Conservation (phyloP, 2,888 invertebrate species). For the Eupithecia abbreviata region DNA sequence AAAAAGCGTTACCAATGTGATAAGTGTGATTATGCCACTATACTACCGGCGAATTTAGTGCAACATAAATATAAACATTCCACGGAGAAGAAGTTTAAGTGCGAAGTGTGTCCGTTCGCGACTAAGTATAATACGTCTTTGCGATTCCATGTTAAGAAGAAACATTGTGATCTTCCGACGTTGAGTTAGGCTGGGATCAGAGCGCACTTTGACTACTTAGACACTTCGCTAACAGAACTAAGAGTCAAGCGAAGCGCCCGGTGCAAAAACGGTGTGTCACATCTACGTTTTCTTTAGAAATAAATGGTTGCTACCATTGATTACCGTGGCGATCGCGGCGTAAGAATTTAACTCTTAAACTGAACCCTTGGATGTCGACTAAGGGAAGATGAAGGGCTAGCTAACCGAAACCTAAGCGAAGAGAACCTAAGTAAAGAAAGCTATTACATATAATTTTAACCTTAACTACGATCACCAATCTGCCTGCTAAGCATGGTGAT, state of each 20-base stretch:
- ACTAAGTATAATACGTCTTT: slow-evolving; percentile 78
- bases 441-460: background rate
- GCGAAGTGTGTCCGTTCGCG: slow-evolving; percentile 77
- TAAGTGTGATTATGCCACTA: slow-evolving; percentile 76
- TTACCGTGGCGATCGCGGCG: background rate
- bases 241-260: too few species aligned
- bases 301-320: background rate
- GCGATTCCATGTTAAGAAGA: slow-evolving; percentile 77
- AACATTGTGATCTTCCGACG: slow-evolving; percentile 79
- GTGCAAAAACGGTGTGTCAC: too few species aligned
- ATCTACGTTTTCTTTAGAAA: background rate
- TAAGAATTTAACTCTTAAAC: background rate
- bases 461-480: background rate
- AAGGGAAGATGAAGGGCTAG: background rate
- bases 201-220: background rate
- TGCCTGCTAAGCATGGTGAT: background rate
- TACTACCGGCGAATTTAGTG: slow-evolving; percentile 73
- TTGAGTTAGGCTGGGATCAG: slow-evolving; percentile 54
- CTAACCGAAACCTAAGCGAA: too few species aligned
- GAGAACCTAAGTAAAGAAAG: background rate
- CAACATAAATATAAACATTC: slow-evolving; percentile 80
- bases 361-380: background rate
- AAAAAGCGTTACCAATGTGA: slow-evolving; percentile 72
- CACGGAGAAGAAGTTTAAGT: slow-evolving; percentile 74
- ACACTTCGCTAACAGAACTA: too few species aligned